Evolutionary conservation across 2,797 vertebrate species (phyloP), one percentile per base, ranked within the genome.

Genomic region (Phrynocephalus vlangalii): DNA sequence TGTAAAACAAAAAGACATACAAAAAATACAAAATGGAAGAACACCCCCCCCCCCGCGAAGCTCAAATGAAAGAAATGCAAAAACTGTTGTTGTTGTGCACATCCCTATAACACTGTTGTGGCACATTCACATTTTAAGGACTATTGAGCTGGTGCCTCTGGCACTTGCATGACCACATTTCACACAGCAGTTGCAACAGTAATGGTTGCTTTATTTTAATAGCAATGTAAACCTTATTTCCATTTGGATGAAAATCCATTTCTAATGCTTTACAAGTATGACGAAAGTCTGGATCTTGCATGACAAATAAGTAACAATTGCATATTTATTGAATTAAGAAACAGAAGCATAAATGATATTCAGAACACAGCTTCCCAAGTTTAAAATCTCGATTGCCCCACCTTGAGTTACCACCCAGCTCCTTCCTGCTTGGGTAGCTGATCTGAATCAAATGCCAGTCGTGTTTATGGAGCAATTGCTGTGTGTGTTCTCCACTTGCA

Each of bases 391-490:
- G 79, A 82, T 38, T 82, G 26, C 50, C 76, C 26, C 77, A 79
- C 60, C 73, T 28, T 70, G 67, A 77, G 78, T 68, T 85, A 63
- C 50, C 84, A 91, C 73, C 73, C 84, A 87, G 91, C 79, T 80
- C 22, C 85, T 18, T 80, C 22, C 85, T 18, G 56, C 48, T 20
- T 15, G 33, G 44, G 60, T 84, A 91, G 72, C 50, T 3, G 0
- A 83, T 92, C 82, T 89, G 87, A 83, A 84, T 90, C 92, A 85
- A 38, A 92, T 68, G 90, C 73, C 28, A 0, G 87, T 92, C 48
- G 78, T 84, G 91, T 91, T 93, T 88, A 82, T 77, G 30, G 83
- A 94, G 72, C 92, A 93, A 92, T 80, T 94, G 86, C 90, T 92
- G 67, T 80, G 93, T 88, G 82, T 88, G 84, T 70, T 81, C 90